A percentile compares a stretch with the other conserved stretches of the same genome.
Evolutionary conservation across 2,113 vertebrate species (phyloP).

Genomic region (Gnathonemus echidnorhynchus): DNA sequence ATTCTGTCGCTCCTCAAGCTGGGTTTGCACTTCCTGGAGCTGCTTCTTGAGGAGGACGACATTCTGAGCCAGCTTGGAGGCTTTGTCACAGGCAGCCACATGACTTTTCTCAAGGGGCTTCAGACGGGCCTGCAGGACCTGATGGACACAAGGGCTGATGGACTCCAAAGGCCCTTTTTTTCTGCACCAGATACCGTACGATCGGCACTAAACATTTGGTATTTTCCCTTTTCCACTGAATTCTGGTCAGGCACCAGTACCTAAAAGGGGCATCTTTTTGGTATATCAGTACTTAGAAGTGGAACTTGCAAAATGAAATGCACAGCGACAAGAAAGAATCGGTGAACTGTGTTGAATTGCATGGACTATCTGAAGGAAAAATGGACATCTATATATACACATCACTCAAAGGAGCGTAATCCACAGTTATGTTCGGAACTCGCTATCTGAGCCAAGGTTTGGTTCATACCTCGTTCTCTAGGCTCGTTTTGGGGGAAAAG

Average conservation of each 20-base stretch:
- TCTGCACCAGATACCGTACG: background rate
- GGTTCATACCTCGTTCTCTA: too few relatives aligned
- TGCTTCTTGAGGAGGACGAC: slow-evolving; percentile 46
- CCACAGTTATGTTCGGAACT: too few relatives aligned
- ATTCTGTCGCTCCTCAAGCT: slow-evolving; percentile 55
- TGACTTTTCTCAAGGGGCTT: slow-evolving; percentile 50
- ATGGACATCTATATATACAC: too few relatives aligned
- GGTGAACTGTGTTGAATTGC: too few relatives aligned
- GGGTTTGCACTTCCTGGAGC: slow-evolving; percentile 47
- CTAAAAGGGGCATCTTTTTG: background rate
- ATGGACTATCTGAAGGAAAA: too few relatives aligned
- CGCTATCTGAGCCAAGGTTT: too few relatives aligned
- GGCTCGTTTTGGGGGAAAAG: too few relatives aligned
- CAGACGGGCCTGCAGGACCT: slow-evolving; percentile 2
- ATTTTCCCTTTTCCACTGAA: background rate
- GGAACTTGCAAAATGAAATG: background rate
- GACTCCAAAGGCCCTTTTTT: background rate
- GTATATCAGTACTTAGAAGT: background rate
- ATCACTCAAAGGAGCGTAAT: too few relatives aligned
- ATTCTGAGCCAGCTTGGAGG: slow-evolving; percentile 49
- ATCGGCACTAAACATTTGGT: background rate
- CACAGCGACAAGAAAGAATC: too few relatives aligned
- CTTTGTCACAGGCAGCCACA: slow-evolving; percentile 35
- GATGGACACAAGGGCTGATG: background rate
- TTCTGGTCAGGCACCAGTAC: background rate